Conservation (phyloP, 2,888 invertebrate species). For the Tholera decimalis region DNA sequence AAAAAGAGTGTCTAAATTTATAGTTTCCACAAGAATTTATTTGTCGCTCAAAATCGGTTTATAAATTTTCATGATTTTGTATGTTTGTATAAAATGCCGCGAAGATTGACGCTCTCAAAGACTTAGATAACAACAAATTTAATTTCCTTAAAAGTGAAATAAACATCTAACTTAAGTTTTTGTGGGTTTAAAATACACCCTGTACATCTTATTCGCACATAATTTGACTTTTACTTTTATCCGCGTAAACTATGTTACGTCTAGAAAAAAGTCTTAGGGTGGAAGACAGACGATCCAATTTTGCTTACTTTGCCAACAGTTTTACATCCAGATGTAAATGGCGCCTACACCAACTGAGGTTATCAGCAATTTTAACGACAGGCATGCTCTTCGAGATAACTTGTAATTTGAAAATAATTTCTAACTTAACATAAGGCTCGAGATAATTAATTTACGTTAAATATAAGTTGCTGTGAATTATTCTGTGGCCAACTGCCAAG, state of each 20-base stretch:
- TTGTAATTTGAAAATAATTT: slow-evolving; percentile 8
- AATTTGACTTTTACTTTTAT: slow-evolving; percentile 11
- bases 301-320: slow-evolving; percentile 45
- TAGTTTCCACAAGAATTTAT: too few relatives aligned
- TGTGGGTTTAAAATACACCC: slow-evolving; percentile 6
- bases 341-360: slow-evolving; percentile 23
- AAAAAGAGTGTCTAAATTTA: too few relatives aligned
- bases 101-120: neutral
- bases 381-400: slow-evolving; percentile 50
- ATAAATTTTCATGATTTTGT: neutral
- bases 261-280: slow-evolving; percentile 6
- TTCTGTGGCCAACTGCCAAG: neutral
- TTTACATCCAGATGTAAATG: slow-evolving; percentile 21
- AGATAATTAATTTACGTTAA: neutral
- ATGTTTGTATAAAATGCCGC: neutral
- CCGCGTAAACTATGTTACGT: slow-evolving; percentile 1
- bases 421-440: neutral
- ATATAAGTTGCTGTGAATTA: neutral
- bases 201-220: slow-evolving; percentile 18
- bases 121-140: neutral
- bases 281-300: slow-evolving; percentile 27
- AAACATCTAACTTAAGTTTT: neutral
- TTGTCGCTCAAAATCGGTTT: too few relatives aligned
- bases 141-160: neutral
- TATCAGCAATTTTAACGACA: slow-evolving; percentile 12